These are phyloP conservation scores for Timema podura DNA, from an alignment of 2,888 invertebrate genomes.

Conservation along the genomic window DNA sequence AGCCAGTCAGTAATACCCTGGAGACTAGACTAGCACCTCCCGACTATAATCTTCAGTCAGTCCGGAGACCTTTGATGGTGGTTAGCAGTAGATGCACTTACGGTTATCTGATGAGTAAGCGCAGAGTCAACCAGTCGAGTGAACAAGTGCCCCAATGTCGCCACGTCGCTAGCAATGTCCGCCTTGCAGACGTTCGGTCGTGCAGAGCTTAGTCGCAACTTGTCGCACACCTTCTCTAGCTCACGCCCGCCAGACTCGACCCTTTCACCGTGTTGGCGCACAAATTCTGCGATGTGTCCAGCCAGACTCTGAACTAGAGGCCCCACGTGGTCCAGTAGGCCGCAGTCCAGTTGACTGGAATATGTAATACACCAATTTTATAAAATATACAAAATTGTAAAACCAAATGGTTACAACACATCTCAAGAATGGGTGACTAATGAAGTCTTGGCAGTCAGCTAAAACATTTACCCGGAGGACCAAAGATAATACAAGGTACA, in stretches of 20 bases:
- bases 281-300: slow-evolving; percentile 56
- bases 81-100: slow-evolving; percentile 36
- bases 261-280: slow-evolving; percentile 50
- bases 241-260: slow-evolving; percentile 49
- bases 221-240: slow-evolving; percentile 47
- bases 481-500: too few species aligned
- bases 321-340: slow-evolving; percentile 44
- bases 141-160: slow-evolving; percentile 53
- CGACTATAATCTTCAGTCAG: neutral
- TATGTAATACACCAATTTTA: slow-evolving; percentile 29
- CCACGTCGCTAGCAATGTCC: slow-evolving; percentile 46
- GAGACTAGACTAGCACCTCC: too few species aligned
- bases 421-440: neutral
- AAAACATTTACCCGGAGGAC: too few species aligned
- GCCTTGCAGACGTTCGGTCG: slow-evolving; percentile 26
- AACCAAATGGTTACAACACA: neutral
- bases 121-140: slow-evolving; percentile 56
- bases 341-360: slow-evolving; percentile 44
- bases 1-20: too few species aligned
- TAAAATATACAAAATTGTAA: slow-evolving; percentile 27
- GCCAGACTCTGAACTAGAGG: slow-evolving; percentile 53
- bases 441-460: too few species aligned
- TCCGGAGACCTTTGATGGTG: too few species aligned
- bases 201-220: slow-evolving; percentile 30
- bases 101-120: slow-evolving; percentile 56